Percentiles rank a stretch among this genome's conserved stretches.
Conservation (phyloP, 1,140 invertebrate genomes). For the Zaprionus taronus region DNA sequence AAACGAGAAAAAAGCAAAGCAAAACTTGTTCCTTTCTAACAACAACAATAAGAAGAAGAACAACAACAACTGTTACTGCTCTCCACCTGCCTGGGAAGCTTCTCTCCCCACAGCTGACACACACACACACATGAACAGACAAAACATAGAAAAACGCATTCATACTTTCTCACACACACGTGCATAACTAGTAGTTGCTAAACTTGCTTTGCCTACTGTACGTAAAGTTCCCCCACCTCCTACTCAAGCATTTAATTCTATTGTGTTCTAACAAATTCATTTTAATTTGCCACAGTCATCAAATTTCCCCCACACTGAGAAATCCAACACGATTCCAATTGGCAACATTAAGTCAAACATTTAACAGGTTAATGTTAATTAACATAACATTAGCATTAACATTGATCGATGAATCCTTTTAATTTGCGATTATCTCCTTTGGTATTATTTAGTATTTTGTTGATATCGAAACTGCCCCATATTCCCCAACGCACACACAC, state of each 20-base stretch:
- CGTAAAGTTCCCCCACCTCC: constrained; percentile 30
- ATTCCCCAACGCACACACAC: constrained; percentile 3
- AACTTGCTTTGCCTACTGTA: background rate
- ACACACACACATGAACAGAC: background rate
- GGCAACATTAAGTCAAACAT: background rate
- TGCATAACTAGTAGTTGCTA: constrained; percentile 7
- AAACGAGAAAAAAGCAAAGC: constrained; percentile 14
- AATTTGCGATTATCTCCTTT: background rate
- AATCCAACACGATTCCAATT: constrained; percentile 2
- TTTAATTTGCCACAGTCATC: constrained; percentile 48
- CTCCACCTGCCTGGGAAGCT: constrained; percentile 36
- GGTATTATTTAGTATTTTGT: constrained; percentile 4
- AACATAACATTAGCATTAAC: background rate
- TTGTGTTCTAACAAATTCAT: constrained; percentile 60
- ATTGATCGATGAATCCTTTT: constrained; percentile 3
- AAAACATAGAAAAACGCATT: constrained; percentile 44
- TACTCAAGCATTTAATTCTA: constrained; percentile 44
- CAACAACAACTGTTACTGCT: constrained; percentile 5
- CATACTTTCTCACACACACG: constrained; percentile 39
- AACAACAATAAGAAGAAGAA: background rate
- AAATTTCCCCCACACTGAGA: constrained; percentile 36
- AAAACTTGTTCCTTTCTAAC: constrained; percentile 60
- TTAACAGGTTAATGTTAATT: background rate
- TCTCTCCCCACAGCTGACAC: constrained; percentile 34
- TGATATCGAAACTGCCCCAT: constrained; percentile 37